phyloP scores from a whole-genome alignment of 2,113 vertebrate genomes.

The Cranoglanis bouderius region DNA sequence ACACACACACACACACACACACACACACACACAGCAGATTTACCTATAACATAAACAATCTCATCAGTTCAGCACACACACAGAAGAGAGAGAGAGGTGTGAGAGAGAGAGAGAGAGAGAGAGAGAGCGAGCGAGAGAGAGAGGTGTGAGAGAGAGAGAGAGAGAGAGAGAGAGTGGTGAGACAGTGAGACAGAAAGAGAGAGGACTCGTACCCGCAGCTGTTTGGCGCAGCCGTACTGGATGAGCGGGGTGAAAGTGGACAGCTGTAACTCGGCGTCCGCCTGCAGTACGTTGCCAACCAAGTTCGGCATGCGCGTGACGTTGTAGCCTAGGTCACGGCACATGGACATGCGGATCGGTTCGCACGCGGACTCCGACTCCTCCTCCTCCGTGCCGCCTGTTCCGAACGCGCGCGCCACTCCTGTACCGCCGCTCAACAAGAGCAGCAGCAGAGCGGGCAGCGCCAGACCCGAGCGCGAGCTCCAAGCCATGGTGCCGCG shows the following conservation, averaged over 20 bases:
- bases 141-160: neutral
- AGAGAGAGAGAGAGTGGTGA: neutral
- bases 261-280: constrained; percentile 95
- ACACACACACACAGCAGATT: neutral
- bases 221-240: constrained; percentile 97
- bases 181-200: neutral
- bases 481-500: constrained; percentile 48
- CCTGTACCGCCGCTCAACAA: constrained; percentile 56
- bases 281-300: constrained; percentile 93
- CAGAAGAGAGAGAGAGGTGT: neutral
- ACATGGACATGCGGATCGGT: constrained; percentile 96
- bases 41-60: neutral
- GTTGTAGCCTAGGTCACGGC: constrained; percentile 97
- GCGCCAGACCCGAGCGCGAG: constrained; percentile 55
- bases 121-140: too few relatives aligned
- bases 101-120: neutral
- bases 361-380: constrained; percentile 76
- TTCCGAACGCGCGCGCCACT: constrained; percentile 74
- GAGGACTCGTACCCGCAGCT: constrained; percentile 82
- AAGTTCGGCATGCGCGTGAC: constrained; percentile 98
- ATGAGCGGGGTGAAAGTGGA: constrained; percentile 97
- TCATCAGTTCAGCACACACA: neutral
- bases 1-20: neutral
- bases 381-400: constrained; percentile 80
- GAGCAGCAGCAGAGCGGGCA: constrained; percentile 58